Base-by-base conservation (phyloP, 2,888 invertebrate genomes). In the Chaetoderma sp. region DNA sequence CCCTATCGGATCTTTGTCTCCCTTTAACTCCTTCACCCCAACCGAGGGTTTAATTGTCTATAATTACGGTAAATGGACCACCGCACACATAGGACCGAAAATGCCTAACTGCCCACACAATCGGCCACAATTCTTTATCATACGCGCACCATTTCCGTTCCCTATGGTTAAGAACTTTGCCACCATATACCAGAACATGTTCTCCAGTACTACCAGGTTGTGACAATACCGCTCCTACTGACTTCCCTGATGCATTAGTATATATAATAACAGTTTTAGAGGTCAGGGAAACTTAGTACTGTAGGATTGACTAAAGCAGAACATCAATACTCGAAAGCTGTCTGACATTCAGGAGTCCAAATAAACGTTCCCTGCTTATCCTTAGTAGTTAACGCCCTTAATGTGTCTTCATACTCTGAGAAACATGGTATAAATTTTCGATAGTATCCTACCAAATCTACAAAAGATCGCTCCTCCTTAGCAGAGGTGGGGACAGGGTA, bases 11-110 rank as follows among this genome's bases (percentile, higher is more conserved):
- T 64, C 45, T 30, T 67, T 63, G 36, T 64, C 55, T 27, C 47
- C 54, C 18, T 55, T 42, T 10, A 74, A 57, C 72, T 69, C 68
- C 2, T 39, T 32, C 18, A 73, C 52, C 13, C 71, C 63, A 23
- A 63, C 67, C n/a, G n/a, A n/a, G n/a, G n/a, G n/a, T n/a, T n/a
- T n/a, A n/a, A 64, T 74, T 67, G 57, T 73, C 71, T n/a, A 62
- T 66, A 3, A 63, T n/a, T 18, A 69, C 33, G n/a, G 44, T 30
- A 36, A 67, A 60, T 2, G 50, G 30, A 23, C 25, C 16, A 4
- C 67, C 71, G 45, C 65, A 71, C 10, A 72, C 27, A 59, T 68
- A 68, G 25, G 44, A 55, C n/a, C 66, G 65, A 54, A 71, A 71
- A 30, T 72, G 61, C 50, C 59, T 57, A 4, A 61, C 52, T 13